Percentiles rank a stretch among this genome's conserved stretches.
Conservation (phyloP, 2,888 invertebrate genomes). For the Arrhopalites spinosus region DNA sequence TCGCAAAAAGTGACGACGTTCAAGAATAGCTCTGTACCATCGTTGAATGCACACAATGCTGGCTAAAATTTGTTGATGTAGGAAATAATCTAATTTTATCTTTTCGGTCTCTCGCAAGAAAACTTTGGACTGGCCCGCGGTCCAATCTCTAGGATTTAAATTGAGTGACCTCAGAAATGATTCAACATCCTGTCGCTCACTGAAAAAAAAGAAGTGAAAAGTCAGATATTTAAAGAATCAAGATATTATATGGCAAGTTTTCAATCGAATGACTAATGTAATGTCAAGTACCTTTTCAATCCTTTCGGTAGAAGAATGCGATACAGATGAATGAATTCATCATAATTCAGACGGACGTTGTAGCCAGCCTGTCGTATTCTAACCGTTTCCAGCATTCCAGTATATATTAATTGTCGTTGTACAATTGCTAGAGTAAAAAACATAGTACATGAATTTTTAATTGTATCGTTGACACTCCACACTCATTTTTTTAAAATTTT, state of each 20-base stretch:
- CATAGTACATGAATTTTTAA: too few species aligned
- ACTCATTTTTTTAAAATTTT: too few species aligned
- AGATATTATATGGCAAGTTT: neutral
- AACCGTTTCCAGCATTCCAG: slow-evolving; percentile 96
- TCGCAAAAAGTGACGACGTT: slow-evolving; percentile 76
- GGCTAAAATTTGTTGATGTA: slow-evolving; percentile 92
- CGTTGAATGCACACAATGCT: slow-evolving; percentile 89
- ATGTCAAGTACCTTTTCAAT: slow-evolving; percentile 63
- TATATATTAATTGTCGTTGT: slow-evolving; percentile 86
- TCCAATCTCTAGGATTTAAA: slow-evolving; percentile 87
- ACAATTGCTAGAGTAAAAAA: too few species aligned
- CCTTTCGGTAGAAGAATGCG: slow-evolving; percentile 88
- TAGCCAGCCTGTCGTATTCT: slow-evolving; percentile 93
- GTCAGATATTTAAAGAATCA: neutral
- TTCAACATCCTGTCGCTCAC: slow-evolving; percentile 83
- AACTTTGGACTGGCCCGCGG: slow-evolving; percentile 85
- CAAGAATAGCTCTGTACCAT: slow-evolving; percentile 83
- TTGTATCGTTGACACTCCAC: too few species aligned
- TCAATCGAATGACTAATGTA: neutral
- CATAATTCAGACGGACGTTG: slow-evolving; percentile 89
- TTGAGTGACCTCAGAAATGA: slow-evolving; percentile 82
- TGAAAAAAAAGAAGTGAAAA: slow-evolving; percentile 58
- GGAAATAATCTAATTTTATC: slow-evolving; percentile 84
- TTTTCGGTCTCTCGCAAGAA: slow-evolving; percentile 94
- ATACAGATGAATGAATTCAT: slow-evolving; percentile 92